Base-by-base conservation (phyloP, 2,797 vertebrate species). In the Cuculus canorus region DNA sequence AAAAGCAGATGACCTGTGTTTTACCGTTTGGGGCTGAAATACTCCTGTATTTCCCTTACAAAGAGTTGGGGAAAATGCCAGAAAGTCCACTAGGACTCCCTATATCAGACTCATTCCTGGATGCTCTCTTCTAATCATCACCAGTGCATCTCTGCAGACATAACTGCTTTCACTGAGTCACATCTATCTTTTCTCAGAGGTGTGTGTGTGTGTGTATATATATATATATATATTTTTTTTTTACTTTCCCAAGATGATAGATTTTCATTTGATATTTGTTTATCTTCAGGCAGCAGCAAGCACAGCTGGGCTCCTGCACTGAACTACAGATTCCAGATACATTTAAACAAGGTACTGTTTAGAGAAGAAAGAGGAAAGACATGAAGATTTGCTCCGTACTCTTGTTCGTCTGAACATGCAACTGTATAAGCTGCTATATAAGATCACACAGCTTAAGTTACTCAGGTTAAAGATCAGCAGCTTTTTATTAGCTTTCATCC, bases 181-280 rank as follows among this genome's bases (percentile, higher is more conserved):
- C 27, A 63, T 43, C 24, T 22, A 64, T 14, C 19, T 76, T 21
- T 60, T 63, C 43, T 76, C 63, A 57, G 43, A 81, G 7, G 43
- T 14, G 43, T 8, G 17, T 17, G 39, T 39, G 39, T n/a, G n/a
- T n/a, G n/a, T n/a, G n/a, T 39, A 39, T 13, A 39, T 39, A 39
- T 39, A 39, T 13, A 39, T 13, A 7, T 61, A 3, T 17, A 13
- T 43, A 2, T 52, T 11, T 19, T 2, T 45, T 45, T 68, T 47
- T 47, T 59, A 66, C 22, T 76, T 91, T 24, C 11, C 7, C 7
- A 64, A 78, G 79, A 85, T 52, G 52, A 85, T 17, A 75, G 45
- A 37, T 81, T 81, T 92, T 85, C 75, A 17, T 84, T 90, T 92
- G 27, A 33, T 85, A 66, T 85, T 80, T 85, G 9, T 83, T 93